These are phyloP conservation scores for Elysia crispata DNA, from an alignment of 2,888 invertebrate species.

Conservation along the genomic window DNA sequence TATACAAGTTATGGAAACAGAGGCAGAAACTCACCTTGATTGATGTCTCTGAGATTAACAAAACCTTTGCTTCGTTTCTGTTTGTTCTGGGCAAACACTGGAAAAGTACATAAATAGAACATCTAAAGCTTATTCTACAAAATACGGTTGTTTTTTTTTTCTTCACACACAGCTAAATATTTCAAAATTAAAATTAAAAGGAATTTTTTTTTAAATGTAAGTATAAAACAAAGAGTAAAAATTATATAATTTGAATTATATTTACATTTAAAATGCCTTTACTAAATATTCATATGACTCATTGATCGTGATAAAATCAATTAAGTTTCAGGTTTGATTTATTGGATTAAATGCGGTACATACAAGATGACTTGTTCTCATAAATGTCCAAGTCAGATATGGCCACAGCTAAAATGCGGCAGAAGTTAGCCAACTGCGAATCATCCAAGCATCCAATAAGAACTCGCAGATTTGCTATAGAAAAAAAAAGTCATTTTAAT, in stretches of 20 bases:
- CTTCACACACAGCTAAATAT: no score
- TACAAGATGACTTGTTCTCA: constrained; percentile 77
- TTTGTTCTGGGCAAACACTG: constrained; percentile 78
- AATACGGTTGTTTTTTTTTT: no score
- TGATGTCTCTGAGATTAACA: constrained; percentile 76
- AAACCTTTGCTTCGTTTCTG: constrained; percentile 77
- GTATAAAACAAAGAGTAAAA: background rate
- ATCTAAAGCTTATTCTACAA: no score
- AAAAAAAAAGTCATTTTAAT: no score
- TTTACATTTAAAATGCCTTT: background rate
- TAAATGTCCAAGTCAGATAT: constrained; percentile 78
- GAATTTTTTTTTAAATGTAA: no score
- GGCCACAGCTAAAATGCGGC: constrained; percentile 77
- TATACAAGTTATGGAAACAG: no score
- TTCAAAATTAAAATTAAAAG: no score
- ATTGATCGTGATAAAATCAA: no score
- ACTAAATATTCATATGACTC: background rate
- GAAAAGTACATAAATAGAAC: constrained; percentile 14
- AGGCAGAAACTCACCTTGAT: constrained; percentile 74
- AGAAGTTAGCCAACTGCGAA: constrained; percentile 76
- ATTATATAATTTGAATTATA: constrained; percentile 2
- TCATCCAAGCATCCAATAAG: constrained; percentile 73
- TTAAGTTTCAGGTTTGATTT: no score
- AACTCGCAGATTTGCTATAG: constrained; percentile 68
- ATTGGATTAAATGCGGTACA: constrained; percentile 52